Percentiles rank a stretch among this genome's conserved stretches.
Conservation (phyloP, 1,140 invertebrate genomes). For the Caenorhabditis tropicalis region DNA sequence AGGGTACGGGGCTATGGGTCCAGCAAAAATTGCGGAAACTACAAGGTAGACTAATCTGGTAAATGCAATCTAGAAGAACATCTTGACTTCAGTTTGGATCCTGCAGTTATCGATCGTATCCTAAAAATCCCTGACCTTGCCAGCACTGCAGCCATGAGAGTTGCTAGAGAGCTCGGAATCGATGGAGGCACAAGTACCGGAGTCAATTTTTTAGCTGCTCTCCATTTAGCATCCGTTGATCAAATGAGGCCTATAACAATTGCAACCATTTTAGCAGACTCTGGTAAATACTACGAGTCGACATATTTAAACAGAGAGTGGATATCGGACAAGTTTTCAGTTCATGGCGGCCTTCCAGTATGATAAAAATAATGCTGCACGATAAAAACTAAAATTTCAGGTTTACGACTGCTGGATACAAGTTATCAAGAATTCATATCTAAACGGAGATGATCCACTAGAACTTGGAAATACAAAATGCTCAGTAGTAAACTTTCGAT, state of each 20-base stretch:
- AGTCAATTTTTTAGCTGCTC: slow-evolving; percentile 62
- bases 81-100: slow-evolving; percentile 53
- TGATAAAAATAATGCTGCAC: neutral
- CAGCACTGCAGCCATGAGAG: slow-evolving; percentile 65
- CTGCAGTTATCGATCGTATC: slow-evolving; percentile 60
- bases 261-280: slow-evolving; percentile 60
- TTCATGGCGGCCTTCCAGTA: slow-evolving; percentile 58
- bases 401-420: slow-evolving; percentile 60
- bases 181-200: slow-evolving; percentile 63
- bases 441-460: slow-evolving; percentile 12
- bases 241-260: slow-evolving; percentile 2
- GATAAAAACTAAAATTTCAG: neutral
- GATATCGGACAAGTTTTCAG: slow-evolving; percentile 58
- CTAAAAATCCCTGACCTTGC: slow-evolving; percentile 65
- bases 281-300: slow-evolving; percentile 56
- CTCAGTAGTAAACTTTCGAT: neutral
- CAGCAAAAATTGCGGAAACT: slow-evolving; percentile 53
- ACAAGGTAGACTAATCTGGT: slow-evolving; percentile 47
- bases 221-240: slow-evolving; percentile 56
- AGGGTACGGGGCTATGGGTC: slow-evolving; percentile 58
- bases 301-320: slow-evolving; percentile 63
- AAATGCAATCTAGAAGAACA: neutral
- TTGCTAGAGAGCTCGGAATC: slow-evolving; percentile 58
- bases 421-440: slow-evolving; percentile 49
- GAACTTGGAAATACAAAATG: neutral